A percentile compares a stretch with the other conserved stretches of the same genome.
These are phyloP conservation scores for Yponomeuta malinellus DNA, from an alignment of 2,888 invertebrate species.

Conservation along the genomic window DNA sequence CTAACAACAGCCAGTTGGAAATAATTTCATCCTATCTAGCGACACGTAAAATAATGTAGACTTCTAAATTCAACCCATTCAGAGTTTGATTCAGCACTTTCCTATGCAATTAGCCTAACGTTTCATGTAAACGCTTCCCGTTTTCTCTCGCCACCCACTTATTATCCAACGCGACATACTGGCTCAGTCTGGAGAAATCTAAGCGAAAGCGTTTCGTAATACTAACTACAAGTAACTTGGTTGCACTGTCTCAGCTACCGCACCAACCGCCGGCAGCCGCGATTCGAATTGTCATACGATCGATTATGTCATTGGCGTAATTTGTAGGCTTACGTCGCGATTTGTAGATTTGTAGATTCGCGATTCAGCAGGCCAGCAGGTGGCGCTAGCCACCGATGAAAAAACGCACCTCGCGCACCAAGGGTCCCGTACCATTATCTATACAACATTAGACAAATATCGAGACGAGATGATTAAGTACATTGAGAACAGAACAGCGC, in stretches of 20 bases:
- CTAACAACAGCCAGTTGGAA: too few relatives aligned
- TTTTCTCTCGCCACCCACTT: conserved; percentile 1
- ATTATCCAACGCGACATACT: conserved; percentile 1
- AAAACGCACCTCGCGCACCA: too few relatives aligned
- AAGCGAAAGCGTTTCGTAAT: conserved; percentile 5
- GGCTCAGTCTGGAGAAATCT: conserved; percentile 5
- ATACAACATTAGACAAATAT: too few relatives aligned
- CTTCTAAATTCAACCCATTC: neutral
- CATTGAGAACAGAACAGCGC: too few relatives aligned
- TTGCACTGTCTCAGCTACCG: neutral
- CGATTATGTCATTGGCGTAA: neutral
- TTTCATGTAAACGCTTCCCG: conserved; percentile 1
- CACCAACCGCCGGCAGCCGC: neutral
- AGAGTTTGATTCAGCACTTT: neutral
- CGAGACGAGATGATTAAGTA: too few relatives aligned
- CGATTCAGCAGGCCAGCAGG: too few relatives aligned
- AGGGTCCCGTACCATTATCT: too few relatives aligned
- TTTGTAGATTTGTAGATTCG: too few relatives aligned
- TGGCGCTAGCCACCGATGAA: too few relatives aligned
- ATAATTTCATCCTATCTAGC: too few relatives aligned
- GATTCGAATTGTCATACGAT: neutral
- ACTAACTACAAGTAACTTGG: neutral
- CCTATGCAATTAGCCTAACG: neutral
- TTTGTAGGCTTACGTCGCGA: neutral
- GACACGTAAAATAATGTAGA: too few relatives aligned